These are phyloP conservation scores for Morpho deidamia DNA, from an alignment of 2,888 invertebrate genomes.

Conservation along the genomic window DNA sequence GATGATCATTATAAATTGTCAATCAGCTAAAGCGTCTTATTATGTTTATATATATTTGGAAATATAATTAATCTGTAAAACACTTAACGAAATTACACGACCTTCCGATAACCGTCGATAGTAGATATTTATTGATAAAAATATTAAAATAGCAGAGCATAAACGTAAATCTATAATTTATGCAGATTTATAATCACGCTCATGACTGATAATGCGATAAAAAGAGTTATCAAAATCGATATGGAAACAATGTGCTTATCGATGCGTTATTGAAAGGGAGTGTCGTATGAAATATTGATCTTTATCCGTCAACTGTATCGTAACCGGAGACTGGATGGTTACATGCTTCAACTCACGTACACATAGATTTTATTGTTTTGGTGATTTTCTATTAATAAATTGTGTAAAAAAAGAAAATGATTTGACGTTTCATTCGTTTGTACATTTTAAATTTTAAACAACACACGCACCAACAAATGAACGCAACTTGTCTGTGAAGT, in stretches of 20 bases:
- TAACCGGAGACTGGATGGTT: conserved; percentile 9
- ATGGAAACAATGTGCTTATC: conserved; percentile 21
- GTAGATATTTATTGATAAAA: background rate
- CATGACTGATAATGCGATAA: conserved; percentile 9
- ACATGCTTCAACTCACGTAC: conserved; percentile 29
- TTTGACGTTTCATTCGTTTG: no score
- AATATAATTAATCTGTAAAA: no score
- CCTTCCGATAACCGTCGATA: background rate
- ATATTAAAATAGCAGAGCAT: background rate
- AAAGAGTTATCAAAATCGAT: conserved; percentile 17
- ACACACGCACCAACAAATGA: no score
- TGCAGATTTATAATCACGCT: background rate
- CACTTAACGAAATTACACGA: background rate
- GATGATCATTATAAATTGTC: no score
- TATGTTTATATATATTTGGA: no score
- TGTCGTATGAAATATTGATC: conserved; percentile 24
- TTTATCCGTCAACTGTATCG: conserved; percentile 18
- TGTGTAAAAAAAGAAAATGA: no score
- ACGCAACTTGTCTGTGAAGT: no score
- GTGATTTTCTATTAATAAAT: no score
- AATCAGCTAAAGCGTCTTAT: no score
- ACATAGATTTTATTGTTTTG: conserved; percentile 5
- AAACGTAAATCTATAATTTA: background rate
- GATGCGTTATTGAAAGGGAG: conserved; percentile 15
- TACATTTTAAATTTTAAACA: no score